Percentiles rank a stretch among this genome's conserved stretches.
Evolutionary conservation across 2,888 invertebrate species (phyloP).

Genomic region (Cantharis nigra): DNA sequence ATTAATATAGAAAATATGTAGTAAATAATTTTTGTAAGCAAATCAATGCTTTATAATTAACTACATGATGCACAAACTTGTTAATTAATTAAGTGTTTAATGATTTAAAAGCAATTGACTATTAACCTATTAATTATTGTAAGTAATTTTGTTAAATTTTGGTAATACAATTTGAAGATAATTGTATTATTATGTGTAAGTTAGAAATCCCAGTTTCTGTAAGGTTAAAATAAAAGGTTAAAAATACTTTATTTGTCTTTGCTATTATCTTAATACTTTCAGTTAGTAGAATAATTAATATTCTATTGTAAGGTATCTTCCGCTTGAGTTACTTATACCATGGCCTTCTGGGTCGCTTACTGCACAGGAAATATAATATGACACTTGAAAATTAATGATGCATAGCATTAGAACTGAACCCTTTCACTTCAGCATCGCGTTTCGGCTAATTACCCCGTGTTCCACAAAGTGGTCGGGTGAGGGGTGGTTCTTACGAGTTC

Average conservation of each 20-base stretch:
- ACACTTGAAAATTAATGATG: slow-evolving; percentile 43
- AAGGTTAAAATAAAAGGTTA: not conserved
- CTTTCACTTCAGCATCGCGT: slow-evolving; percentile 37
- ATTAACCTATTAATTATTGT: not conserved
- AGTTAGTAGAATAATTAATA: slow-evolving; percentile 18
- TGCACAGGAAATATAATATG: slow-evolving; percentile 40
- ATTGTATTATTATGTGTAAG: not conserved
- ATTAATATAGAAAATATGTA: not conserved
- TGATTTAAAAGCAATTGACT: not conserved
- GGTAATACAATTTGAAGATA: not conserved
- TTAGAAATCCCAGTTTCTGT: not conserved
- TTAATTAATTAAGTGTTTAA: not conserved
- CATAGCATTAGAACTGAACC: slow-evolving; percentile 36
- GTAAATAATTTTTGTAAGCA: not conserved
- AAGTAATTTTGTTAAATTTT: not conserved
- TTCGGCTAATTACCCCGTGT: slow-evolving; percentile 43
- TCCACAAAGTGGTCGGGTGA: slow-evolving; percentile 31
- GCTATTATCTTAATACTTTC: slow-evolving; percentile 13
- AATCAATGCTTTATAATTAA: not conserved
- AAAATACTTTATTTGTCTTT: slow-evolving; percentile 7
- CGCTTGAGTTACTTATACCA: slow-evolving; percentile 23
- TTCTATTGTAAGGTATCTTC: slow-evolving; percentile 17
- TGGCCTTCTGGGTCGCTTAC: slow-evolving; percentile 21
- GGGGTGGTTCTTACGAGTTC: slow-evolving; percentile 36
- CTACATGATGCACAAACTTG: not conserved